Evolutionary conservation across 2,888 invertebrate species (phyloP).

Genomic region (Aporophyla nigra): DNA sequence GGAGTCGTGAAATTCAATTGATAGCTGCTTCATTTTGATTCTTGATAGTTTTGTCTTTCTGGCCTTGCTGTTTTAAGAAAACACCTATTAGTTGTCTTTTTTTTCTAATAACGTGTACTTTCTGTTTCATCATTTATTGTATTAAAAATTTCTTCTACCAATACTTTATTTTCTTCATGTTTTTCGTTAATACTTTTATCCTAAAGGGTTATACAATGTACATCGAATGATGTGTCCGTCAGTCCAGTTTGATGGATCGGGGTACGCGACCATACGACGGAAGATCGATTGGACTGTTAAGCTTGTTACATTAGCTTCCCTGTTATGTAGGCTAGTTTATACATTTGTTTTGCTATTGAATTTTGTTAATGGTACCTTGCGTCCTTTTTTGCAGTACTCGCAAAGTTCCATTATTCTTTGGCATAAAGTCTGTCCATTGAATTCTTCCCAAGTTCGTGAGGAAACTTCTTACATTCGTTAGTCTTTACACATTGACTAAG

Average conservation of each 20-base stretch:
- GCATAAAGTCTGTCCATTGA: not conserved
- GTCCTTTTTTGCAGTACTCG: not conserved
- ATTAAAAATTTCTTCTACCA: constrained; percentile 2
- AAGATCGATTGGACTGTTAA: constrained; percentile 60
- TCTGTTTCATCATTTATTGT: not conserved
- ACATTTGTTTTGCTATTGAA: constrained; percentile 15
- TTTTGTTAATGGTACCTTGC: not conserved
- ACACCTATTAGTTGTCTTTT: too few species aligned
- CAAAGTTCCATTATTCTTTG: not conserved
- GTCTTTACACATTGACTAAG: not conserved
- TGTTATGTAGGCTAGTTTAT: constrained; percentile 8
- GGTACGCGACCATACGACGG: constrained; percentile 24
- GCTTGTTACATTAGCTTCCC: constrained; percentile 53
- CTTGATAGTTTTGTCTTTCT: constrained; percentile 15
- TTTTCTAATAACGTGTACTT: not conserved
- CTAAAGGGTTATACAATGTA: constrained; percentile 37
- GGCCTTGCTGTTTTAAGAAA: not conserved
- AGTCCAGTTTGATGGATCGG: constrained; percentile 61
- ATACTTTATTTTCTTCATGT: not conserved
- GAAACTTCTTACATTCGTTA: not conserved
- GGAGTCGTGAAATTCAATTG: constrained; percentile 19
- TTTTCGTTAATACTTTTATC: constrained; percentile 16
- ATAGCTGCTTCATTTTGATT: constrained; percentile 2
- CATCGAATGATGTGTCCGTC: constrained; percentile 50
- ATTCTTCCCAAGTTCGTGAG: not conserved